Conservation (phyloP, 2,113 vertebrate genomes). For the Poeciliopsis retropinna region DNA sequence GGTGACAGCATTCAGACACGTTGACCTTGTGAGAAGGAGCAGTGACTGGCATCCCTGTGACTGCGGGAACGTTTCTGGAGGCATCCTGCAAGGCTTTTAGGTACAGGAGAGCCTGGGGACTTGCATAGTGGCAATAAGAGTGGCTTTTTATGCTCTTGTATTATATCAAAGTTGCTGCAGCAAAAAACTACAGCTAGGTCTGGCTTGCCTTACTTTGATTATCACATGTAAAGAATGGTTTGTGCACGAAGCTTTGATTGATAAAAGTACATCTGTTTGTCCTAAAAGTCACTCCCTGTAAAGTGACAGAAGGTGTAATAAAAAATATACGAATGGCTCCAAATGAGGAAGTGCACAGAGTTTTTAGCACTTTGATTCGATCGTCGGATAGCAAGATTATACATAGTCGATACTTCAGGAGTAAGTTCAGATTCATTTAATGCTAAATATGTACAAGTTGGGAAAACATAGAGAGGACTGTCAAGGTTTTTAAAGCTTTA, state of each 20-base stretch:
- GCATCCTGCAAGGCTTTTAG: slow-evolving; percentile 80
- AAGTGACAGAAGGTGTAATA: slow-evolving; percentile 61
- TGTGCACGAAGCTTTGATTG: slow-evolving; percentile 56
- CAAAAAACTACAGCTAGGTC: slow-evolving; percentile 33
- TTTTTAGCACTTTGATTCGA: slow-evolving; percentile 48
- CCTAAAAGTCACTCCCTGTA: slow-evolving; percentile 57
- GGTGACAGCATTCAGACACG: slow-evolving; percentile 76
- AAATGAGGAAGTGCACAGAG: slow-evolving; percentile 42
- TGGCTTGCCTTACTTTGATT: slow-evolving; percentile 21
- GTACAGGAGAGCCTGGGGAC: slow-evolving; percentile 61
- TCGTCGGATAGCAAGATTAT: slow-evolving; percentile 71
- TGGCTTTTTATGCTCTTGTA: slow-evolving; percentile 33
- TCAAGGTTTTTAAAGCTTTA: slow-evolving; percentile 99
- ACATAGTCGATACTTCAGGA: slow-evolving; percentile 67
- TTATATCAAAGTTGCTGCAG: slow-evolving; percentile 39
- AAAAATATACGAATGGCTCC: slow-evolving; percentile 66
- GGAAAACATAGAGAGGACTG: slow-evolving; percentile 85
- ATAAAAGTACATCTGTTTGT: slow-evolving; percentile 57
- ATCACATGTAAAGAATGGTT: slow-evolving; percentile 4
- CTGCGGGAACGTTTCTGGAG: slow-evolving; percentile 80
- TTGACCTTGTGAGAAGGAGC: slow-evolving; percentile 56
- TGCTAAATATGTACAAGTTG: slow-evolving; percentile 66
- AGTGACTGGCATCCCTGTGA: slow-evolving; percentile 61
- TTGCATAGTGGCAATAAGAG: slow-evolving; percentile 37
- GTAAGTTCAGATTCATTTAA: slow-evolving; percentile 74